A percentile compares a stretch with the other conserved stretches of the same genome.
phyloP scores from a whole-genome alignment of 2,888 invertebrate species.

The Esperia sulphurella region DNA sequence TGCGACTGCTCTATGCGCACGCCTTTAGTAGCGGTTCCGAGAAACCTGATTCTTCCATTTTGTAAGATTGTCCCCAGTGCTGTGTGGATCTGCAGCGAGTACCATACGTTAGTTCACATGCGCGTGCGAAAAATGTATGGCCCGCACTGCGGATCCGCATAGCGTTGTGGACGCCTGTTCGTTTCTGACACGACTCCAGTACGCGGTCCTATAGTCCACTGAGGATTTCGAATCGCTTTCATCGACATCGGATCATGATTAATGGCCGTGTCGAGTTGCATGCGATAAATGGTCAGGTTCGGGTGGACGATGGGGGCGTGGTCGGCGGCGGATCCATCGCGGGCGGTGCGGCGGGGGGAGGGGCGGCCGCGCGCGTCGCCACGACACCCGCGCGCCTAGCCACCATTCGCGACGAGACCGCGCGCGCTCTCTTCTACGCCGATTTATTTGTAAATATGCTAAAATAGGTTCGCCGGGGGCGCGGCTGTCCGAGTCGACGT shows the following conservation, averaged over 20 bases:
- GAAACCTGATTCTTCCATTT: too few species aligned
- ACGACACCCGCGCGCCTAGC: conserved; percentile 75
- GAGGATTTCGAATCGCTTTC: too few species aligned
- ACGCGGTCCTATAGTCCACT: too few species aligned
- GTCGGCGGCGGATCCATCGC: background rate
- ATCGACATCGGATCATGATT: background rate
- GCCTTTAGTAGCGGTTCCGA: too few species aligned
- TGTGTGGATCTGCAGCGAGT: too few species aligned
- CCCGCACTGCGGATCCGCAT: too few species aligned
- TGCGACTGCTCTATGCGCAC: background rate
- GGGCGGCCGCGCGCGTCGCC: conserved; percentile 40
- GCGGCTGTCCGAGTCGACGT: conserved; percentile 77
- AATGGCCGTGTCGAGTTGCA: background rate
- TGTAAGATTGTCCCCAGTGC: too few species aligned
- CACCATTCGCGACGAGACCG: conserved; percentile 33
- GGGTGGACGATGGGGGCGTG: background rate
- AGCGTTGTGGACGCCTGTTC: too few species aligned
- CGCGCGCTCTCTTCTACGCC: conserved; percentile 58
- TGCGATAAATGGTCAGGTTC: background rate
- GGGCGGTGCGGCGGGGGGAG: conserved; percentile 16
- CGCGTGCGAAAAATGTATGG: too few species aligned
- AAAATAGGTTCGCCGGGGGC: conserved; percentile 73
- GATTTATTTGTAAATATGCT: conserved; percentile 26
- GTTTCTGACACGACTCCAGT: too few species aligned
- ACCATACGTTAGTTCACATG: too few species aligned